phyloP scores from a whole-genome alignment of 2,888 invertebrate species.

The Heteropelma amictum region DNA sequence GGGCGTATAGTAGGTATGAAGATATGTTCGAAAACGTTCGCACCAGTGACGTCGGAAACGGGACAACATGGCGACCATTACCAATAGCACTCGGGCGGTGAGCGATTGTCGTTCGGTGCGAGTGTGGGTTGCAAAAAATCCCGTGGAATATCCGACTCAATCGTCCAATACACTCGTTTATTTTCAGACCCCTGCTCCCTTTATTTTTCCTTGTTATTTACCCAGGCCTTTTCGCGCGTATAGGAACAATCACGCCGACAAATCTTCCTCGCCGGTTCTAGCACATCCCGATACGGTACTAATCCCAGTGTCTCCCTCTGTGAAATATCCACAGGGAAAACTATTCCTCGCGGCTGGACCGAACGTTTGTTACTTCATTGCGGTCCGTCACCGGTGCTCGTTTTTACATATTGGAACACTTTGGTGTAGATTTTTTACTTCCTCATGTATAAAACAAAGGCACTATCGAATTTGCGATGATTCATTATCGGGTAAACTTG shows the following conservation, averaged over 20 bases:
- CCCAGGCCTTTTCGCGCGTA: constrained; percentile 10
- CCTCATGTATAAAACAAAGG: too few relatives aligned
- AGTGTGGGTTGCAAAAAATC: constrained; percentile 34
- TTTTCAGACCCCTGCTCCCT: constrained; percentile 13
- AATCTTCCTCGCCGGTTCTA: constrained; percentile 14
- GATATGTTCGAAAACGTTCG: constrained; percentile 25
- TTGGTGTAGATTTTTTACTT: too few relatives aligned
- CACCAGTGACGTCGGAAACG: constrained; percentile 24
- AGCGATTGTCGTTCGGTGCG: not conserved
- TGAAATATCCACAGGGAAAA: too few relatives aligned
- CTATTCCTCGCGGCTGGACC: too few relatives aligned
- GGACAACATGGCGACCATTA: not conserved
- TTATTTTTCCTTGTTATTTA: constrained; percentile 17
- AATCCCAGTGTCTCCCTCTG: too few relatives aligned
- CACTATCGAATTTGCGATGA: too few relatives aligned
- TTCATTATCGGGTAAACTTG: too few relatives aligned
- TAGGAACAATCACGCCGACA: constrained; percentile 11
- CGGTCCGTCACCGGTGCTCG: too few relatives aligned
- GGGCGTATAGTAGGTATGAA: too few relatives aligned
- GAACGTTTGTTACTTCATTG: too few relatives aligned
- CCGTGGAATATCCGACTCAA: constrained; percentile 32
- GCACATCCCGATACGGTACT: too few relatives aligned
- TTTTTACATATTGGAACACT: too few relatives aligned
- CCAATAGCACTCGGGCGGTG: not conserved
- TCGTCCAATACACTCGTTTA: constrained; percentile 30